Evolutionary conservation across 2,888 invertebrate species (phyloP).

Genomic region (Platerodrilus igneus): DNA sequence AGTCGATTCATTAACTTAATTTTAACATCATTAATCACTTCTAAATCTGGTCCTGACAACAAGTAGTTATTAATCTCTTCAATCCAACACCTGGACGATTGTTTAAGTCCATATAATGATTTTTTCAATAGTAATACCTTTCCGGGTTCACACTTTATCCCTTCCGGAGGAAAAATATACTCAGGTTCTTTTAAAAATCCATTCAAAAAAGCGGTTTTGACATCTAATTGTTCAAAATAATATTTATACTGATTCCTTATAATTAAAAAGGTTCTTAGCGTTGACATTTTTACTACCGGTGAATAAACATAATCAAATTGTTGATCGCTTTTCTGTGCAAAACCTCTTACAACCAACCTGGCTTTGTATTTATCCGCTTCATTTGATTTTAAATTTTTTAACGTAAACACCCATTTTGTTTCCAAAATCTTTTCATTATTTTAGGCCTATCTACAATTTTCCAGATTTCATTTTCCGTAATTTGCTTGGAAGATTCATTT

Average conservation of each 20-base stretch:
- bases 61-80: background rate
- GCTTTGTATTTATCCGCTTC: no score
- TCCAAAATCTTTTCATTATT: constrained; percentile 1
- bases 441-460: background rate
- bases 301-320: no score
- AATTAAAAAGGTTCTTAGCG: no score
- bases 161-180: no score
- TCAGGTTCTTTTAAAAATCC: no score
- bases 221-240: constrained; percentile 2
- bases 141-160: no score
- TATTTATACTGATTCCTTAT: no score
- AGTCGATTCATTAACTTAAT: constrained; percentile 12
- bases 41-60: constrained; percentile 11
- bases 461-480: constrained; percentile 1
- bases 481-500: no score
- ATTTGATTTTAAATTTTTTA: background rate
- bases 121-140: no score
- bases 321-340: no score
- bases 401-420: background rate
- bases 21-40: constrained; percentile 3
- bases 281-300: no score
- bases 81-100: background rate
- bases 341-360: no score
- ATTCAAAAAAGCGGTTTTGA: background rate
- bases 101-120: constrained; percentile 4